Percentiles rank a stretch among this genome's conserved stretches.
Evolutionary conservation across 1,140 invertebrate species (phyloP).

Genomic region (Sycobia sp.): DNA sequence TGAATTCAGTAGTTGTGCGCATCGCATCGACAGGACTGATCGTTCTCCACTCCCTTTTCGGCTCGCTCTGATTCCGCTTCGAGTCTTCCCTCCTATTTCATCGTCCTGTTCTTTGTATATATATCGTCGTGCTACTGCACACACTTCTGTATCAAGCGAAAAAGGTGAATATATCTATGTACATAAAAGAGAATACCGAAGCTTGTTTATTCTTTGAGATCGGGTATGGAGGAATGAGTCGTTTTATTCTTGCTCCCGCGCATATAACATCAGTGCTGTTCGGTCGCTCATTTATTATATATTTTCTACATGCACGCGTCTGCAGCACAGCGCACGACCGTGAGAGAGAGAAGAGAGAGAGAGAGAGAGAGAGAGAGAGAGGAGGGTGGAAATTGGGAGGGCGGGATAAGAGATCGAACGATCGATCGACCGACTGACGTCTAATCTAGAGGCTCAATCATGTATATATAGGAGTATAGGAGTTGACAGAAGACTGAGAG

Average conservation of each 20-base stretch:
- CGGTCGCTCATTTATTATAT: constrained; percentile 20
- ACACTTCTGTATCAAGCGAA: no score
- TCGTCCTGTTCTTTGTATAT: no score
- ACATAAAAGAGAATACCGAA: neutral
- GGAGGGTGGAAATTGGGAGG: neutral
- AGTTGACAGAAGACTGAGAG: neutral
- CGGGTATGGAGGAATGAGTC: neutral
- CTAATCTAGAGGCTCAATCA: constrained; percentile 1
- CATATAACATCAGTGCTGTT: no score
- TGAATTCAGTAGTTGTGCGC: constrained; percentile 21
- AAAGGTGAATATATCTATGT: no score
- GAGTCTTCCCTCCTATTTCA: no score
- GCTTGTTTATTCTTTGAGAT: constrained; percentile 33
- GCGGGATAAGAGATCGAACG: neutral
- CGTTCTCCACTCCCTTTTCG: neutral
- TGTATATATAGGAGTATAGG: no score
- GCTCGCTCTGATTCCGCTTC: neutral
- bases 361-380: no score
- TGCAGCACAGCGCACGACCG: no score
- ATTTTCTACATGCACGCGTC: no score
- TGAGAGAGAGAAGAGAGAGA: no score
- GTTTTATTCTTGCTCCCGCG: neutral
- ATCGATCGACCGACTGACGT: neutral
- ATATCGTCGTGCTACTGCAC: no score
- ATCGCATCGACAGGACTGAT: constrained; percentile 21